Evolutionary conservation across 2,888 invertebrate genomes (phyloP).

Genomic region (Gonocerus acuteangulatus): DNA sequence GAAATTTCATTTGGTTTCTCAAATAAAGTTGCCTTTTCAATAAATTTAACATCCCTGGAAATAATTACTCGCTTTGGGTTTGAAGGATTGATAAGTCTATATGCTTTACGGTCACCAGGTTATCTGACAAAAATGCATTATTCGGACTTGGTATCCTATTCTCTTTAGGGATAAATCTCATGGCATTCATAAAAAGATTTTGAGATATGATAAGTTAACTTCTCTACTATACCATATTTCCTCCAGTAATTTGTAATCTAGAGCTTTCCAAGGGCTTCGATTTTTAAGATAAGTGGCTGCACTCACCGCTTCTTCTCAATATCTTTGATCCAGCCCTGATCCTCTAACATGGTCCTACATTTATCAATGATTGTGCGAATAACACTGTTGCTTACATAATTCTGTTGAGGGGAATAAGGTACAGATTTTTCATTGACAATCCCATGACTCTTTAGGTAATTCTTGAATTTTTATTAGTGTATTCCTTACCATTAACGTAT

Average conservation of each 20-base stretch:
- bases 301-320: neutral
- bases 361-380: neutral
- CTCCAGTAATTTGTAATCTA: no score
- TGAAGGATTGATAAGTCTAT: neutral
- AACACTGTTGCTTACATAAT: neutral
- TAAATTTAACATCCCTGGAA: neutral
- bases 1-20: neutral
- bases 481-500: neutral
- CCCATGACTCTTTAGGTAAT: neutral
- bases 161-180: neutral
- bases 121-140: neutral
- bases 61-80: neutral
- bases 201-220: neutral
- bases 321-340: neutral
- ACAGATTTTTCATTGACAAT: neutral
- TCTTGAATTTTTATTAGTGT: neutral
- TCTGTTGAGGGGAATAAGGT: neutral
- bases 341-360: no score
- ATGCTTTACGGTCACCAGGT: neutral
- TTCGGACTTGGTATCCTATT: neutral
- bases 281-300: neutral
- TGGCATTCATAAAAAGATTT: neutral
- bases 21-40: neutral
- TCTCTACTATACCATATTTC: neutral
- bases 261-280: neutral